Base-by-base conservation (phyloP, 2,888 invertebrate genomes). In the Lottia gigantea region DNA sequence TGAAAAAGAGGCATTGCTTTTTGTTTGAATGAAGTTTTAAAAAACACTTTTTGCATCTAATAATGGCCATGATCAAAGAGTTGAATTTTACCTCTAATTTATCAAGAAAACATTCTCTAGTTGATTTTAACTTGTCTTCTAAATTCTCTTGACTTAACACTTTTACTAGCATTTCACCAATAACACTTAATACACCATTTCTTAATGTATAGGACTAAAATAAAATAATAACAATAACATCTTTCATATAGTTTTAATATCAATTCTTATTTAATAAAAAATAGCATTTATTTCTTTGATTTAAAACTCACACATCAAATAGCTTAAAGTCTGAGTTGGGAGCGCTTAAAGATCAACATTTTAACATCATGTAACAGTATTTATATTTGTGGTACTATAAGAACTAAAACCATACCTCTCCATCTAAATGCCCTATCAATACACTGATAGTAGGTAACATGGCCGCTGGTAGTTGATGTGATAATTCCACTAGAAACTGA, bases 131-230 rank as follows among this genome's bases (percentile, higher is more conserved):
- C 73, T 92, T 92, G 46, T 93, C 92, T 25, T 92, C 90, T 45
- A 95, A 89, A 1, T 93, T 92, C 80, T 95, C 94, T 46, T 93
- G 93, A 12, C 92, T 92, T 6, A 96, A 90, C 79, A 93, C 92
- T 71, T 84, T 84, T 19, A 92, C 89, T 25, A 97, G 89, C 16
- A 95, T 92, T 86, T 94, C 94, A 47, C 94, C 93, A 90, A 97
- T 92, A 78, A 96, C 93, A 75, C 93, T 93, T 62, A 97, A 89
- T 49, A 95, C 93, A 82, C 95, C 94, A 88, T 94, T 95, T 68
- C 97, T 92, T 85, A 92, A 90, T 0, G 89, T 80, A 82, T 92
- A 91, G 25, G 91, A 90, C 91, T 92, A 81, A 31, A 86, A 86
- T 73, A 23, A 71, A 74, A n/a, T n/a, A n/a, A n/a, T n/a, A n/a